Evolutionary conservation across 2,113 vertebrate species (phyloP), one percentile per base, ranked within the genome.

Genomic region (Eleginops maclovinus): DNA sequence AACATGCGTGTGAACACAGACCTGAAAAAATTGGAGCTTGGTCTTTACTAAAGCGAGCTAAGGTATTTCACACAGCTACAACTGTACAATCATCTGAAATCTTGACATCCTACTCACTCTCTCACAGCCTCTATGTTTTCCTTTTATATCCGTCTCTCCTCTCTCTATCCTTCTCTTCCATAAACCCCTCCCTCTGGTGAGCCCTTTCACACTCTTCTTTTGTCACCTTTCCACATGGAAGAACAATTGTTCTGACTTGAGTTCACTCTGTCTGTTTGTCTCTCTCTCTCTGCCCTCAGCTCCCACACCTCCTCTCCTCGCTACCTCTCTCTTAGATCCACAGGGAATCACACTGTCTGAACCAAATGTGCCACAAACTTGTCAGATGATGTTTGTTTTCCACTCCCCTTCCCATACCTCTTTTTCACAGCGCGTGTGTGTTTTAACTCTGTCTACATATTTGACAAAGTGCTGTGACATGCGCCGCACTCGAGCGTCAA

Each of bases 181-280:
- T 50, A 56, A 31, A 43, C 65, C 47, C 53, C 65, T 80, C 71
- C 77, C 77, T 65, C 64, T 65, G 70, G 54, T 87, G 87, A 87
- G 61, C 78, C 70, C 83, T 82, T 88, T 90, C 82, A 87, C 91
- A 89, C 91, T 86, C 86, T 83, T 75, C 75, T 85, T 87, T 85
- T 89, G 83, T 93, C 94, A 93, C 94, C 91, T 94, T 94, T 94
- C 87, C 86, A 87, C 93, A 91, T 91, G 92, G 87, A 88, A 83
- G 90, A 93, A 89, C 92, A 94, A 92, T 93, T 83, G 83, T 75
- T 89, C 85, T 90, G 87, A 88, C 88, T n/a, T 81, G 80, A 76
- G 76, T 86, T 84, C 78, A 64, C 80, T 79, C 62, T 79, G 13
- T 78, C 60, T 64, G 36, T 74, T 24, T 68, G 47, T 56, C 69